Percentiles rank a stretch among this genome's conserved stretches.
Conservation (phyloP, 2,797 vertebrate species). For the Ctenopoma multispine region DNA sequence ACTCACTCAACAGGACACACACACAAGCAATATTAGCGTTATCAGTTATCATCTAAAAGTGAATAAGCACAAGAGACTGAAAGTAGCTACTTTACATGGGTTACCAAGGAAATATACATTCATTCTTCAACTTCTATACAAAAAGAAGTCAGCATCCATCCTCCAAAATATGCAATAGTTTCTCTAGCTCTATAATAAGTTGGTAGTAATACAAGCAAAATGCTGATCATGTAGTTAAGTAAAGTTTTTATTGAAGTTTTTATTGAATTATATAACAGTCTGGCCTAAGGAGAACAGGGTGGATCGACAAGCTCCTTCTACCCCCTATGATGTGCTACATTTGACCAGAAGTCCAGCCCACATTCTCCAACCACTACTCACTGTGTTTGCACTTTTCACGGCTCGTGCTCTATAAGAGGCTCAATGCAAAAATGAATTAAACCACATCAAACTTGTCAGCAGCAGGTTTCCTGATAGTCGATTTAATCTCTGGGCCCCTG, state of each 20-base stretch:
- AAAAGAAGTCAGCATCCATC: conserved; percentile 19
- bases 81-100: background rate
- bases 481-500: conserved; percentile 49
- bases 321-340: conserved; percentile 66
- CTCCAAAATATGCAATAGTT: conserved; percentile 24
- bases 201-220: conserved; percentile 43
- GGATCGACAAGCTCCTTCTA: conserved; percentile 56
- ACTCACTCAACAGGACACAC: conserved; percentile 37
- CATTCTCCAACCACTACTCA: conserved; percentile 73
- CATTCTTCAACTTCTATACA: conserved; percentile 1
- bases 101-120: conserved; percentile 6
- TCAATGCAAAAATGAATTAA: conserved; percentile 63
- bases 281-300: conserved; percentile 69
- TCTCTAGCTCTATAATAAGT: conserved; percentile 44
- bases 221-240: conserved; percentile 62
- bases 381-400: conserved; percentile 45
- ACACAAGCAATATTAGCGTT: conserved; percentile 25
- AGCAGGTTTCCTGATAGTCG: conserved; percentile 48
- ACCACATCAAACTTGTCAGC: conserved; percentile 57
- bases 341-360: conserved; percentile 73
- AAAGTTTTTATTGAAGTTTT: conserved; percentile 73
- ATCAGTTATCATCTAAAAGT: conserved; percentile 32
- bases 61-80: conserved; percentile 1
- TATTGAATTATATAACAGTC: conserved; percentile 81
- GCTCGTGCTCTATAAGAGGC: conserved; percentile 14